Conservation (phyloP, 2,888 invertebrate species). For the Xanthorhoe spadicearia region DNA sequence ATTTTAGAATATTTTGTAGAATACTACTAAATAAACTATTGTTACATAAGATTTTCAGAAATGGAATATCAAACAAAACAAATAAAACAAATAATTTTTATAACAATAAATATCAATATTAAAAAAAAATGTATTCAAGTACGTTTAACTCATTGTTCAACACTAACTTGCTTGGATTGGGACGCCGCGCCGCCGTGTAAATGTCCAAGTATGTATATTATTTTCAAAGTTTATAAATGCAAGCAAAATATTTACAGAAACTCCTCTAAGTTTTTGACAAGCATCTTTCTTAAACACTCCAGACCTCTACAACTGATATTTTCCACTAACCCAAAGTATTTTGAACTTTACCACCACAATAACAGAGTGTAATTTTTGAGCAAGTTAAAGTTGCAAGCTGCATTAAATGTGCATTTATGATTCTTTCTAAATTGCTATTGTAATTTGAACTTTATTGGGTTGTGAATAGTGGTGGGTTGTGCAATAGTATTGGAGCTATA, state of each 20-base stretch:
- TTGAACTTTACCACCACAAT: slow-evolving; percentile 1
- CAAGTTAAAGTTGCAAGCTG: not conserved
- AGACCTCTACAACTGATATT: slow-evolving; percentile 55
- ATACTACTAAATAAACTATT: too few relatives aligned
- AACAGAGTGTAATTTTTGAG: slow-evolving; percentile 13
- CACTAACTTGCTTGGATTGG: too few relatives aligned
- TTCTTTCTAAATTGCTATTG: slow-evolving; percentile 39
- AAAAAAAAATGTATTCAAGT: too few relatives aligned
- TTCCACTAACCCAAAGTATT: slow-evolving; percentile 1
- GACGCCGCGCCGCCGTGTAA: too few relatives aligned
- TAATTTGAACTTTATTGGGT: slow-evolving; percentile 48
- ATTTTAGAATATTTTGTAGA: too few relatives aligned
- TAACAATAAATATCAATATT: too few relatives aligned
- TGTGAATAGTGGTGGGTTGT: slow-evolving; percentile 54
- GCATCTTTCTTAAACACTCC: slow-evolving; percentile 75
- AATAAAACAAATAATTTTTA: too few relatives aligned
- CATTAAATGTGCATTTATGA: slow-evolving; percentile 28
- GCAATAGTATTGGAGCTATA: slow-evolving; percentile 63
- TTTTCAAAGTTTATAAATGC: not conserved
- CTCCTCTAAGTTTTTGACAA: slow-evolving; percentile 64
- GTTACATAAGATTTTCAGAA: too few relatives aligned
- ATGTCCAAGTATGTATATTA: too few relatives aligned
- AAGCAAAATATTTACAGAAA: not conserved
- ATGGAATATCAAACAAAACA: too few relatives aligned
- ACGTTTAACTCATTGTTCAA: too few relatives aligned